Evolutionary conservation across 2,888 invertebrate genomes (phyloP).

Genomic region (Phyto melanocephala): DNA sequence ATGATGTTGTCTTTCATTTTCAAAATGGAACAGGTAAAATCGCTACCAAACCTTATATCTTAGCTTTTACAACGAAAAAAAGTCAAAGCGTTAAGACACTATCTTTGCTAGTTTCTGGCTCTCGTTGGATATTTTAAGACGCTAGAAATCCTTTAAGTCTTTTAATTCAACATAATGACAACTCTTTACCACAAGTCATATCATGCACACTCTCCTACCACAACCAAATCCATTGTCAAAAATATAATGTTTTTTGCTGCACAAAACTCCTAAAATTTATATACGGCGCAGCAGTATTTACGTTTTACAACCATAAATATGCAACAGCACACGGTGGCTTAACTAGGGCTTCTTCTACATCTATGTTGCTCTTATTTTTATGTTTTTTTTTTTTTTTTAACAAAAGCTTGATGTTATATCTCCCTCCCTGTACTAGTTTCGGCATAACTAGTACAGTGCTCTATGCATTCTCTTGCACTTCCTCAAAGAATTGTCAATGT

Average conservation of each 20-base stretch:
- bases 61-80: too few relatives aligned
- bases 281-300: slow-evolving; percentile 44
- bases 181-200: slow-evolving; percentile 12
- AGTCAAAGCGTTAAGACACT: too few relatives aligned
- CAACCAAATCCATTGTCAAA: slow-evolving; percentile 48
- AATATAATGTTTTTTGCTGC: slow-evolving; percentile 34
- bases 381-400: background rate
- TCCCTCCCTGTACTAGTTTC: background rate
- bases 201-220: slow-evolving; percentile 20
- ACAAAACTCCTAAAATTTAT: slow-evolving; percentile 47
- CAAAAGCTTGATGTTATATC: slow-evolving; percentile 31
- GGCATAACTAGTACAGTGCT: background rate
- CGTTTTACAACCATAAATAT: slow-evolving; percentile 58
- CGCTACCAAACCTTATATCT: too few relatives aligned
- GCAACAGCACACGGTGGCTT: slow-evolving; percentile 63
- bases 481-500: slow-evolving; percentile 63
- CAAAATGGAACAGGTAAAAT: too few relatives aligned
- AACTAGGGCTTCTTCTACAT: slow-evolving; percentile 61
- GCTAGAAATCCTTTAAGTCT: too few relatives aligned
- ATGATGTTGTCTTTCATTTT: too few relatives aligned
- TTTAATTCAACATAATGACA: slow-evolving; percentile 12
- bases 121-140: too few relatives aligned
- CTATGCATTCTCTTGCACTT: slow-evolving; percentile 64
- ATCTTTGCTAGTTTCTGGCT: too few relatives aligned
- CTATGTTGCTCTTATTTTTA: background rate